These are phyloP conservation scores for Stichopus chloronotus DNA, from an alignment of 35 echinoderm and acorn worm species.

Conservation along the genomic window DNA sequence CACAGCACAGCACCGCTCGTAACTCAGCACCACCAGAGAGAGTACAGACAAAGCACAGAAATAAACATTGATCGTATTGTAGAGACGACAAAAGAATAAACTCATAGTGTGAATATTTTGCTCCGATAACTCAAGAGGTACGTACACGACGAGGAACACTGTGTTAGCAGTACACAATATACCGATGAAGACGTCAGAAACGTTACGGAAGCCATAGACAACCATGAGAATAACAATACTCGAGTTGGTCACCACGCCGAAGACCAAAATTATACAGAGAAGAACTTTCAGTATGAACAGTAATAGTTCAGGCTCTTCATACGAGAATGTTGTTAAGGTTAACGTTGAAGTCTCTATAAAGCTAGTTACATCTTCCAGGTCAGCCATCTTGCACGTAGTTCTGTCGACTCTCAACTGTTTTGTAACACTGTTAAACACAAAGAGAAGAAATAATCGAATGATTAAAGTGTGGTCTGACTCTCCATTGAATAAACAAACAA, in stretches of 20 bases:
- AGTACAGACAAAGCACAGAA: constrained; percentile 31
- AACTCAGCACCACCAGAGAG: constrained; percentile 35
- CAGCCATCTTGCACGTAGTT: not conserved
- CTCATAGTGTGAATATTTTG: not conserved
- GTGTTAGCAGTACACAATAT: constrained; percentile 36
- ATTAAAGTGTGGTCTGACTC: too few relatives aligned
- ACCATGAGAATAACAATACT: constrained; percentile 39
- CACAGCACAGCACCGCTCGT: constrained; percentile 33
- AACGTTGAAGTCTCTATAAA: not conserved
- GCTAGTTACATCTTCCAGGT: not conserved
- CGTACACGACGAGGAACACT: constrained; percentile 6
- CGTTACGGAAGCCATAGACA: constrained; percentile 47
- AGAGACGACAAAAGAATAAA: constrained; percentile 15
- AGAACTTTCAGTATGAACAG: constrained; percentile 7
- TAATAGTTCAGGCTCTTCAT: not conserved
- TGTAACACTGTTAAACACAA: too few relatives aligned
- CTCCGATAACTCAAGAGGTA: constrained; percentile 40
- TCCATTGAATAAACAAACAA: too few relatives aligned
- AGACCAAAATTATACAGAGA: not conserved
- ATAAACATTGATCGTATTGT: constrained; percentile 13
- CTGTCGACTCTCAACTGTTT: too few relatives aligned
- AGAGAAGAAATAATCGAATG: too few relatives aligned
- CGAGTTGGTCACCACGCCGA: constrained; percentile 24
- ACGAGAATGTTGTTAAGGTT: not conserved
- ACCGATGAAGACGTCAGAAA: constrained; percentile 45